These are phyloP conservation scores for Mixornis gularis DNA, from an alignment of 2,113 vertebrate species.

Conservation along the genomic window DNA sequence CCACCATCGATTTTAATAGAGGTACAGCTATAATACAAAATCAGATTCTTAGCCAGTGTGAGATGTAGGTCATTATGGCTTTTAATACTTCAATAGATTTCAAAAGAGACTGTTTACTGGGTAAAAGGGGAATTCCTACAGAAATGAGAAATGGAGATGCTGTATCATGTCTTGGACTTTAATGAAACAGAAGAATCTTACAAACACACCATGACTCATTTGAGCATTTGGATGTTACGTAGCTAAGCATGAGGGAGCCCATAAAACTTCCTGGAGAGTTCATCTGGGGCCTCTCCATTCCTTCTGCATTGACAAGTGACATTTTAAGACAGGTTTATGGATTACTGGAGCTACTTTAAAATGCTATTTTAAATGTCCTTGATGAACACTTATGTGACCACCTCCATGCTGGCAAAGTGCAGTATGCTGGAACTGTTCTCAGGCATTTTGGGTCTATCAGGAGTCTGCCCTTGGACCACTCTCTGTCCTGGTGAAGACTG, in stretches of 20 bases:
- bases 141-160: background rate
- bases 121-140: constrained; percentile 55
- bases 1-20: background rate
- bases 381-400: background rate
- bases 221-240: background rate
- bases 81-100: constrained; percentile 70
- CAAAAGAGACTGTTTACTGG: constrained; percentile 62
- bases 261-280: background rate
- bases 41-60: background rate
- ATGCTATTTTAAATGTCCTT: background rate
- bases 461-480: background rate
- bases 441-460: background rate
- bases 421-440: accelerated
- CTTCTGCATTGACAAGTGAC: background rate
- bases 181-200: background rate
- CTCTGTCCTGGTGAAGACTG: background rate
- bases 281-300: background rate
- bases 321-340: background rate
- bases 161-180: background rate
- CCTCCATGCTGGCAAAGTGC: background rate
- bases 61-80: constrained; percentile 30
- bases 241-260: background rate
- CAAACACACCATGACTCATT: background rate
- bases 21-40: background rate
- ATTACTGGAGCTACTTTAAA: background rate